Evolutionary conservation across 1,140 invertebrate species (phyloP).

Genomic region (Neodiprion pinetum): DNA sequence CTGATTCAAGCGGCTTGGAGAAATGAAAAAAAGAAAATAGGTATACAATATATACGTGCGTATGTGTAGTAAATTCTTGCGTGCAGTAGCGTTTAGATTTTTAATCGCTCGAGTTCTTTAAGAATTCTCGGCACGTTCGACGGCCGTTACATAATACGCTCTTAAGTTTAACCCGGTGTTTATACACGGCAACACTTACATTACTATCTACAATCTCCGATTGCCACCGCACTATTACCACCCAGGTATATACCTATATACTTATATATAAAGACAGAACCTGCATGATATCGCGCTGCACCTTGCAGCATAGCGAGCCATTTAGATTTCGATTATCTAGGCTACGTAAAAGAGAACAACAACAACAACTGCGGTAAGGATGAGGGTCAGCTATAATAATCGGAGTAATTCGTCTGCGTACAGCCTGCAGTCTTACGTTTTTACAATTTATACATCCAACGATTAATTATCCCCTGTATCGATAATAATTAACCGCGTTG

Average conservation of each 20-base stretch:
- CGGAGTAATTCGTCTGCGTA: not conserved
- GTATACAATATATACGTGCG: too few species aligned
- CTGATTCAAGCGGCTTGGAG: not conserved
- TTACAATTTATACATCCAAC: too few species aligned
- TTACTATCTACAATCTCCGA: constrained; percentile 1
- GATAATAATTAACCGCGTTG: too few species aligned
- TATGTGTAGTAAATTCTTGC: not conserved
- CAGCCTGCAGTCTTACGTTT: too few species aligned
- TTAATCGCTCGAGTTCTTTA: constrained; percentile 8
- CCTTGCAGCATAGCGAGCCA: not conserved
- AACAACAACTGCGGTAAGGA: not conserved
- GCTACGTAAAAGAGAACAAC: not conserved
- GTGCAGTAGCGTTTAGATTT: not conserved
- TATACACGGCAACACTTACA: not conserved
- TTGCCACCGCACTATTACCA: not conserved
- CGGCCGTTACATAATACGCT: not conserved
- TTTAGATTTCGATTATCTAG: not conserved
- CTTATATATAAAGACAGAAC: not conserved
- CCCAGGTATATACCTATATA: not conserved
- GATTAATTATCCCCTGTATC: too few species aligned
- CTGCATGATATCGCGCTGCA: not conserved
- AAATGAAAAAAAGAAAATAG: not conserved
- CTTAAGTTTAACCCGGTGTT: constrained; percentile 2
- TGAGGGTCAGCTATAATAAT: not conserved
- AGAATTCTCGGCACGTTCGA: not conserved